Conservation (phyloP, 2,797 vertebrate genomes). For the Smutsia gigantea region DNA sequence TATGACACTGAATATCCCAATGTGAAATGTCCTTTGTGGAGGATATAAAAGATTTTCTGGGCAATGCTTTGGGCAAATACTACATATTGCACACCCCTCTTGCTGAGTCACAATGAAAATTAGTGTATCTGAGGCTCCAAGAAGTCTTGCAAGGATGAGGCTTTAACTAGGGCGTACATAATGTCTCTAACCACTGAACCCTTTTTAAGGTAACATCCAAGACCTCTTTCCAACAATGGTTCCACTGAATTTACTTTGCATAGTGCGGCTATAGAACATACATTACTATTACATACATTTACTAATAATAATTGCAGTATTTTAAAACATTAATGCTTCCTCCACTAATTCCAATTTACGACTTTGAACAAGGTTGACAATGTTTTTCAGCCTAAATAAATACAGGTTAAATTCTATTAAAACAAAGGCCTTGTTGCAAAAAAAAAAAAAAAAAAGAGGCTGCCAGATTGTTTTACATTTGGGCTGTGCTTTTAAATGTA, state of each 20-base stretch:
- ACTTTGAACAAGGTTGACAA: not conserved
- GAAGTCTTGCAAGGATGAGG: not conserved
- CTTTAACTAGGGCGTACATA: not conserved
- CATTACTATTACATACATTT: not conserved
- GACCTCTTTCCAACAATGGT: not conserved
- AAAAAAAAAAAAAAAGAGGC: not conserved
- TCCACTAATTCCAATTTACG: not conserved
- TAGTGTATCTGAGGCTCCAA: not conserved
- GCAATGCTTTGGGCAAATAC: not conserved
- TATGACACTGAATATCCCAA: not conserved
- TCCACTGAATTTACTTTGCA: not conserved
- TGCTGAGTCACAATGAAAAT: not conserved
- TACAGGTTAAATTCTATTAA: not conserved
- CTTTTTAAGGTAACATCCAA: not conserved
- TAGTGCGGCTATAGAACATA: not conserved
- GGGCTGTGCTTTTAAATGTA: not conserved
- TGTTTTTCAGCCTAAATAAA: not conserved
- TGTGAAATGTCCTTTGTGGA: not conserved
- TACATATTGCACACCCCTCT: not conserved
- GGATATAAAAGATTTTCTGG: not conserved
- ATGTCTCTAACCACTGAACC: not conserved
- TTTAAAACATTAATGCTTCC: not conserved
- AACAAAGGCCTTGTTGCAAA: not conserved
- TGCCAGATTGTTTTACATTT: not conserved
- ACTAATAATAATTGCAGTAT: not conserved